Percentiles rank a stretch among this genome's conserved stretches.
phyloP scores from a whole-genome alignment of 2,113 vertebrate species.

The Cichladusa arquata region DNA sequence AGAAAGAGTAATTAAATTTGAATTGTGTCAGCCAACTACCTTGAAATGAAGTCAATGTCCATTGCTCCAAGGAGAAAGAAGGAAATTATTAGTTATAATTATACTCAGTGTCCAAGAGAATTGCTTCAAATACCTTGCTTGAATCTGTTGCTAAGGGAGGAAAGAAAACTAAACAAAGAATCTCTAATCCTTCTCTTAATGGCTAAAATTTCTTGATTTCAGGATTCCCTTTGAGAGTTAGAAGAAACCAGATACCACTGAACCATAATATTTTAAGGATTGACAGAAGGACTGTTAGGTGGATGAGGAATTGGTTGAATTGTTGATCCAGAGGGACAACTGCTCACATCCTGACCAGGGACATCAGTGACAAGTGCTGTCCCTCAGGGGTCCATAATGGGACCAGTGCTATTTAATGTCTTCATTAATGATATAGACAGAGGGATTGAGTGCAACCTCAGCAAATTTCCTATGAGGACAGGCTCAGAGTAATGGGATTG shows the following conservation, averaged over 20 bases:
- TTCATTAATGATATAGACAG: not conserved
- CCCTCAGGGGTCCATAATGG: rapidly evolving
- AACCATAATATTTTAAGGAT: not conserved
- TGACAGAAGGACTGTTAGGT: not conserved
- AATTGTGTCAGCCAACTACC: constrained; percentile 71
- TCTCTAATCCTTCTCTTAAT: not conserved
- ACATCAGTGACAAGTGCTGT: not conserved
- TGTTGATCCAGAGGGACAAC: not conserved
- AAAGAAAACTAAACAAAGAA: not conserved
- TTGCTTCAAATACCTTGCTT: constrained; percentile 36
- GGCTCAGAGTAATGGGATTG: not conserved
- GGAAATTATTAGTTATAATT: constrained; percentile 71
- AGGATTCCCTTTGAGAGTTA: not conserved
- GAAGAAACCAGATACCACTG: not conserved
- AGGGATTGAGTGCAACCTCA: not conserved
- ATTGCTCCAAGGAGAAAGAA: constrained; percentile 70
- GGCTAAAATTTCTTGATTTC: constrained; percentile 20
- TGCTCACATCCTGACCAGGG: not conserved
- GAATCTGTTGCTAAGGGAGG: constrained; percentile 34
- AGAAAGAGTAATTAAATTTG: constrained; percentile 76
- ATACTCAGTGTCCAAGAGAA: constrained; percentile 65
- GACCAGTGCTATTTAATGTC: not conserved
- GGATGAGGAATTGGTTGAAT: not conserved
- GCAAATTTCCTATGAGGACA: not conserved
- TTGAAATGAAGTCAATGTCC: constrained; percentile 69